A percentile compares a stretch with the other conserved stretches of the same genome.
These are phyloP conservation scores for Arizona elegans DNA, from an alignment of 2,113 vertebrate genomes.

Conservation along the genomic window DNA sequence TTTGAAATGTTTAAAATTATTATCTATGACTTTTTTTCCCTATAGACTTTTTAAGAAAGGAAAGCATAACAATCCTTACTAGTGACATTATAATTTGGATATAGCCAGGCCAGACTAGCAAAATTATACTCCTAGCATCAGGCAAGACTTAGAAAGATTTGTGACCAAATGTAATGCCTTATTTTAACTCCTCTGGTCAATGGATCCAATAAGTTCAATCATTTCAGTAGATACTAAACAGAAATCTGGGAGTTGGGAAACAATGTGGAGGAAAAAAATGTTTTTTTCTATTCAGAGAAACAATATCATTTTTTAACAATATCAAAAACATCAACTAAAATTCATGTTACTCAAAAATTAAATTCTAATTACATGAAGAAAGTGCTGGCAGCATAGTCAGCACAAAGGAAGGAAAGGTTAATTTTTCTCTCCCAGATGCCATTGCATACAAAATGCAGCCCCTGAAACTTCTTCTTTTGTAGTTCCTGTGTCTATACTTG, in stretches of 20 bases:
- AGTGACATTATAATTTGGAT: neutral
- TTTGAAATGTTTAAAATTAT: neutral
- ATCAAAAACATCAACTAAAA: neutral
- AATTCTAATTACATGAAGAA: neutral
- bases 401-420: neutral
- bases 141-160: neutral
- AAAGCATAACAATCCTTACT: neutral
- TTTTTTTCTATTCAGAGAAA: neutral
- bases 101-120: neutral
- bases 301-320: neutral
- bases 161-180: neutral
- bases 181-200: neutral
- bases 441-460: neutral
- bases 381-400: neutral
- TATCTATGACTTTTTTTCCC: neutral
- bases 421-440: neutral
- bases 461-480: neutral
- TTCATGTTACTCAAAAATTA: neutral
- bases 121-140: neutral
- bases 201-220: neutral
- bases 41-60: neutral
- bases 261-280: neutral
- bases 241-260: neutral
- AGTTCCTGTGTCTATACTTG: neutral
- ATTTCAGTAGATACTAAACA: neutral